A percentile compares a stretch with the other conserved stretches of the same genome.
Evolutionary conservation across 1,140 invertebrate genomes (phyloP).

Genomic region (Diploscapter pachys): DNA sequence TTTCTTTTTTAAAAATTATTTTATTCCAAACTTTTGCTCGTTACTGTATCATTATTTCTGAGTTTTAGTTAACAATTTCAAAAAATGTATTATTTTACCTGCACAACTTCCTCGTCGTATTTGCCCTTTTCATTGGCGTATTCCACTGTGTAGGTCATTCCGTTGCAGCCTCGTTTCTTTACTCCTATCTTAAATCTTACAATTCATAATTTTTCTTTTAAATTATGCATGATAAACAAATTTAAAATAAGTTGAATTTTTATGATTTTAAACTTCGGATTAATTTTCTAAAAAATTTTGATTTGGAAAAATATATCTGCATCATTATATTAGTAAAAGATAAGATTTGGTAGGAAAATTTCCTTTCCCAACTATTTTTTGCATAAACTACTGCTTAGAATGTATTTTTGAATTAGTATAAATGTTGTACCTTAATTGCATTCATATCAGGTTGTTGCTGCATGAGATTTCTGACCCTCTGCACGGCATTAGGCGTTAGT

Average conservation of each 20-base stretch:
- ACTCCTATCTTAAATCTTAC: conserved; percentile 75
- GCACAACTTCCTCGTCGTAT: conserved; percentile 93
- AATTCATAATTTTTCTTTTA: no score
- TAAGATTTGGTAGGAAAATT: background rate
- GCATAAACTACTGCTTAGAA: background rate
- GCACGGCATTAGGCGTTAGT: conserved; percentile 48
- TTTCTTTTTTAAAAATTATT: no score
- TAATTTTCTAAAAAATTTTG: conserved; percentile 16
- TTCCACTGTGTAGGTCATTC: conserved; percentile 91
- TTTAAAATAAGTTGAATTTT: conserved; percentile 22
- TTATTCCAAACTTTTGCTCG: no score
- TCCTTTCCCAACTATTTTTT: background rate
- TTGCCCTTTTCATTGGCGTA: conserved; percentile 86
- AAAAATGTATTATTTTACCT: conserved; percentile 21
- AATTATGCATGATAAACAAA: no score
- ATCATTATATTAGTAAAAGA: background rate
- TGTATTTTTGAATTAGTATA: conserved; percentile 5
- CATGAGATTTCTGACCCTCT: conserved; percentile 45
- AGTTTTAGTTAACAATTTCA: no score
- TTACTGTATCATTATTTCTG: no score
- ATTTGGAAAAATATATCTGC: conserved; percentile 11
- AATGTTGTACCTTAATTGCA: conserved; percentile 47
- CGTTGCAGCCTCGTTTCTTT: conserved; percentile 92
- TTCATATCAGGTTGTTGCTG: conserved; percentile 41
- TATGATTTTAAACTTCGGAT: conserved; percentile 2